Conservation (phyloP, 2,113 vertebrate genomes). For the Ellobius talpinus region DNA sequence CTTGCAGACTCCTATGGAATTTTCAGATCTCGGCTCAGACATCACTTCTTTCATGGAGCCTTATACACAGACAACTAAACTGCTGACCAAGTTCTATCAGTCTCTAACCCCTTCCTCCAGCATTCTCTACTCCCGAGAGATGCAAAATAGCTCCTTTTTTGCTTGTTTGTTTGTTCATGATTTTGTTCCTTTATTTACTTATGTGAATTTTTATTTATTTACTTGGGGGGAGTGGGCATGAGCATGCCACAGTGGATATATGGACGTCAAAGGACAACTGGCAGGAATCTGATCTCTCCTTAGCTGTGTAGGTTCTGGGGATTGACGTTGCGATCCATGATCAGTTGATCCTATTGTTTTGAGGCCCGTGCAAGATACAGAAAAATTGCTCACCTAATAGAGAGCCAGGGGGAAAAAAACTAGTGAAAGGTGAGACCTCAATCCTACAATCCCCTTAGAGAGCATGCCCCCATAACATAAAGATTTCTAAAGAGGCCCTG, state of each 20-base stretch:
- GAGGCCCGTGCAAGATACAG: not conserved
- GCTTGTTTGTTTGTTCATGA: not conserved
- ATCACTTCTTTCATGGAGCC: not conserved
- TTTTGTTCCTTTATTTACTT: not conserved
- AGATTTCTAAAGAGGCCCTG: not conserved
- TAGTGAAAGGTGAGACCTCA: not conserved
- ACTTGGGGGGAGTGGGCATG: not conserved
- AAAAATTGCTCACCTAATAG: not conserved
- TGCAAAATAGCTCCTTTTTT: not conserved
- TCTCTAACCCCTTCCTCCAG: no score
- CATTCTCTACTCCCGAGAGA: not conserved
- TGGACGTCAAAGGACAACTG: not conserved
- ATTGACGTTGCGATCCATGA: not conserved
- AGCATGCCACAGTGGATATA: not conserved
- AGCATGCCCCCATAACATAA: not conserved
- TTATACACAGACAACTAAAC: slow-evolving; percentile 2
- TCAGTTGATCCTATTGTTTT: not conserved
- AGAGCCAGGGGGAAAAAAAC: not conserved
- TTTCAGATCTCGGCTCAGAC: slow-evolving; percentile 23
- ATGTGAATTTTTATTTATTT: not conserved
- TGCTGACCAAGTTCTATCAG: not conserved
- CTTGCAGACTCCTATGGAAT: slow-evolving; percentile 18
- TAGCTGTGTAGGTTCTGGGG: not conserved
- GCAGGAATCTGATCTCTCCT: not conserved
- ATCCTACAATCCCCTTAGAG: not conserved